A percentile compares a stretch with the other conserved stretches of the same genome.
Evolutionary conservation across 2,113 vertebrate genomes (phyloP).

Genomic region (Neopipo cinnamomea): DNA sequence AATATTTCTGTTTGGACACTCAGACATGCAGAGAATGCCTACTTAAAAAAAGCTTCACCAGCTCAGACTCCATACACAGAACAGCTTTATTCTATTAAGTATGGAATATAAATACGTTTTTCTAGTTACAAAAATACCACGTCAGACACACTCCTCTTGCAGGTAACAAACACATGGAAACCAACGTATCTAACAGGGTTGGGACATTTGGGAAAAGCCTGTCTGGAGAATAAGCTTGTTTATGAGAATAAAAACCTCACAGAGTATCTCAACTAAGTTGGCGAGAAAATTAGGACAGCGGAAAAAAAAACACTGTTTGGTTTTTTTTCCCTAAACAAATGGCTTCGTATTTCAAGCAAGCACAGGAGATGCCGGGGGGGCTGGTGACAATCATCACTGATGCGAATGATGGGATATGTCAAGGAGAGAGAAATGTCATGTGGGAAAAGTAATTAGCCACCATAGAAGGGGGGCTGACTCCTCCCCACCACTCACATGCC

Average conservation of each 20-base stretch:
- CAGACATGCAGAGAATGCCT: neutral
- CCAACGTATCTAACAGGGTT: neutral
- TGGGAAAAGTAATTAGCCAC: constrained; percentile 54
- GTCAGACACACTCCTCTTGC: neutral
- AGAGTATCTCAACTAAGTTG: neutral
- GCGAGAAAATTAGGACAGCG: constrained; percentile 15
- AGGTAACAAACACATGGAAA: neutral
- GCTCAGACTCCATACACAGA: neutral
- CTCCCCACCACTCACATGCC: constrained; percentile 6
- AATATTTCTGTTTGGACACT: constrained; percentile 34
- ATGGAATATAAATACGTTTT: neutral
- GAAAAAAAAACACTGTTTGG: neutral
- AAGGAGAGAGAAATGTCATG: constrained; percentile 58
- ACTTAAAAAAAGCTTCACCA: neutral
- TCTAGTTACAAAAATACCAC: neutral
- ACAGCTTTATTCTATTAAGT: neutral
- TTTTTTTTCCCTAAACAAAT: constrained; percentile 40
- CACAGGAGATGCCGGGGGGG: neutral
- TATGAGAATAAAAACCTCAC: neutral
- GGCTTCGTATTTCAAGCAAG: constrained; percentile 32
- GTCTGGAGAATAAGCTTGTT: constrained; percentile 25
- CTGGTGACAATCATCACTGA: constrained; percentile 55
- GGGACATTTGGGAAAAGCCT: neutral
- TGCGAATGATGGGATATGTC: constrained; percentile 56
- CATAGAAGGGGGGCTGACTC: neutral